phyloP scores from a whole-genome alignment of 2,888 invertebrate genomes.

The Crossocerus cetratus region DNA sequence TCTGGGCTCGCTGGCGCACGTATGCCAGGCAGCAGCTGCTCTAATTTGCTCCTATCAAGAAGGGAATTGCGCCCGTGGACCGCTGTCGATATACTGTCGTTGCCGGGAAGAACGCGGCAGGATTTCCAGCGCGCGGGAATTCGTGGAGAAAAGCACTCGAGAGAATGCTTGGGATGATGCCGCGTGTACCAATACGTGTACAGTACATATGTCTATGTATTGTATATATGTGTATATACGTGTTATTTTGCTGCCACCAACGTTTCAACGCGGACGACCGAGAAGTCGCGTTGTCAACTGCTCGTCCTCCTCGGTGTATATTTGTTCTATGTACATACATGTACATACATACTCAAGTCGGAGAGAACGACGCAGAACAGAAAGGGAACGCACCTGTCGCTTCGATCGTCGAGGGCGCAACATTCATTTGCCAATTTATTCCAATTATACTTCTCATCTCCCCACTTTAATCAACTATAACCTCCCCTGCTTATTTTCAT shows the following conservation, averaged over 20 bases:
- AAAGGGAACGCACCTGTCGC: conserved; percentile 1
- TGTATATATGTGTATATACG: conserved; percentile 46
- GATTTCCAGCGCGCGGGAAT: conserved; percentile 1
- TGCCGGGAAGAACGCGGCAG: conserved; percentile 22
- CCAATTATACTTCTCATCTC: too few species aligned
- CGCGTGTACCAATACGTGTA: conserved; percentile 29
- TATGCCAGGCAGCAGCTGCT: conserved; percentile 45
- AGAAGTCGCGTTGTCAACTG: not conserved
- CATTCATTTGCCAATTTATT: too few species aligned
- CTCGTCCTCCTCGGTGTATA: conserved; percentile 10
- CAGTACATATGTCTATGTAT: too few species aligned
- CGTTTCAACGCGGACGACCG: conserved; percentile 46
- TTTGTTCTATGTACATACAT: conserved; percentile 19
- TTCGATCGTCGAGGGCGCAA: not conserved
- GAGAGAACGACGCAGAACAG: conserved; percentile 10
- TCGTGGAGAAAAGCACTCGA: conserved; percentile 13
- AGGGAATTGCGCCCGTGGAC: conserved; percentile 20
- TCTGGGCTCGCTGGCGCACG: not conserved
- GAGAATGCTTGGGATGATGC: conserved; percentile 30
- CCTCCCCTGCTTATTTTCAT: too few species aligned
- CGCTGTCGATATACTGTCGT: conserved; percentile 24
- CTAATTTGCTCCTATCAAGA: conserved; percentile 46
- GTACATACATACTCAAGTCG: conserved; percentile 7
- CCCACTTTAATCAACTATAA: too few species aligned
- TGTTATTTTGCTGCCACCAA: conserved; percentile 76